Evolutionary conservation across 2,113 vertebrate species (phyloP).

Genomic region (Notothenia rossii): DNA sequence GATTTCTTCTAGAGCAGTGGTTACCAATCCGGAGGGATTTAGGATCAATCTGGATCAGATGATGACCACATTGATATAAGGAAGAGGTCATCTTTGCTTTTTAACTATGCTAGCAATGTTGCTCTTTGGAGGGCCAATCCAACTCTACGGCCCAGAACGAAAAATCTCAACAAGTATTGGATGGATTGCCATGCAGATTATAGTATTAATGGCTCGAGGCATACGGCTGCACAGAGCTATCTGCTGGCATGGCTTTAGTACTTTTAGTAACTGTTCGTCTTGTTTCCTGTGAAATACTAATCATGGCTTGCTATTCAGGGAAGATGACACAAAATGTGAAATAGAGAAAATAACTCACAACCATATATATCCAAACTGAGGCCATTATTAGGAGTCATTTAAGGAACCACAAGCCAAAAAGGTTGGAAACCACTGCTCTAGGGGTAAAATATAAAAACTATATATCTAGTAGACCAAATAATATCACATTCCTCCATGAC

Average conservation of each 20-base stretch:
- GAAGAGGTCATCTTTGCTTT: slow-evolving; percentile 1
- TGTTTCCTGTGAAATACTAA: not conserved
- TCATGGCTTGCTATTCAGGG: too few species aligned
- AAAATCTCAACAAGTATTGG: not conserved
- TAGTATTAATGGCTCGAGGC: not conserved
- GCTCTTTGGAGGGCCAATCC: not conserved
- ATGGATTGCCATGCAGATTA: not conserved
- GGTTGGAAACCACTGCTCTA: slow-evolving; percentile 31
- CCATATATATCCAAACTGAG: not conserved
- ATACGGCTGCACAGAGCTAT: not conserved
- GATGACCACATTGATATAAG: not conserved
- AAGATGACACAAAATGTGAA: not conserved
- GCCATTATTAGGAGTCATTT: not conserved
- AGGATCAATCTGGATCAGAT: slow-evolving; percentile 2
- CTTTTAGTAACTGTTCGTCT: not conserved
- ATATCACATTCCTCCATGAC: slow-evolving; percentile 40
- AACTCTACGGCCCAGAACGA: not conserved
- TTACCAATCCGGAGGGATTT: not conserved
- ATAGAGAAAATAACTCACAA: not conserved
- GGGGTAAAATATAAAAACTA: not conserved
- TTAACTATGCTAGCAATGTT: not conserved
- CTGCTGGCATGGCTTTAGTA: not conserved
- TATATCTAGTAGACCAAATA: not conserved
- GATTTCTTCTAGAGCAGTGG: slow-evolving; percentile 15
- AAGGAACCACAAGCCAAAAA: slow-evolving; percentile 4